A percentile compares a stretch with the other conserved stretches of the same genome.
Evolutionary conservation across 1,140 invertebrate species (phyloP).

Genomic region (Conopomorpha cramerella): DNA sequence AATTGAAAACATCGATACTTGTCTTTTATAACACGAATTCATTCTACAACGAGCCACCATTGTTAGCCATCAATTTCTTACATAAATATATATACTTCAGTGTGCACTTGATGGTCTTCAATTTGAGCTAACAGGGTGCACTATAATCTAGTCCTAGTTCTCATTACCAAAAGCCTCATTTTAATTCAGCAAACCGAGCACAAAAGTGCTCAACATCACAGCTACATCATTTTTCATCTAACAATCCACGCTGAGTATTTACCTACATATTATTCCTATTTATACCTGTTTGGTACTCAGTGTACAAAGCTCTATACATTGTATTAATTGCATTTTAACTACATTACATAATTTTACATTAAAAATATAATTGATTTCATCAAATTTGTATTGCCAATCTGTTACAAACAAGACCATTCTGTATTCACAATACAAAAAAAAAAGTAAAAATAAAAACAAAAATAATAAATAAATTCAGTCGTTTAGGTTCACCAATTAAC

Average conservation of each 20-base stretch:
- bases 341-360: too few species aligned
- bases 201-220: constrained; percentile 55
- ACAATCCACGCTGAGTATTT: constrained; percentile 18
- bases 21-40: not conserved
- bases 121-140: constrained; percentile 9
- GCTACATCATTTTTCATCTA: constrained; percentile 40
- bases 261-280: constrained; percentile 35
- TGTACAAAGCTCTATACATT: constrained; percentile 59
- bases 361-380: constrained; percentile 59
- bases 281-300: constrained; percentile 50
- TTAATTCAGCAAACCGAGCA: constrained; percentile 30
- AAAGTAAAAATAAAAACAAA: not conserved
- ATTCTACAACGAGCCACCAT: too few species aligned
- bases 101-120: not conserved
- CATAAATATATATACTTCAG: not conserved
- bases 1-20: not conserved
- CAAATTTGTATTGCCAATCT: constrained; percentile 49
- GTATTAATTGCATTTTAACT: constrained; percentile 47
- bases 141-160: constrained; percentile 16
- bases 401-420: constrained; percentile 37
- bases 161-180: constrained; percentile 6
- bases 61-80: not conserved
- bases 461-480: too few species aligned
- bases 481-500: constrained; percentile 35
- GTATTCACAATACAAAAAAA: constrained; percentile 6